A percentile compares a stretch with the other conserved stretches of the same genome.
Evolutionary conservation across 2,888 invertebrate genomes (phyloP).

Genomic region (Dasysyrphus albostriatus): DNA sequence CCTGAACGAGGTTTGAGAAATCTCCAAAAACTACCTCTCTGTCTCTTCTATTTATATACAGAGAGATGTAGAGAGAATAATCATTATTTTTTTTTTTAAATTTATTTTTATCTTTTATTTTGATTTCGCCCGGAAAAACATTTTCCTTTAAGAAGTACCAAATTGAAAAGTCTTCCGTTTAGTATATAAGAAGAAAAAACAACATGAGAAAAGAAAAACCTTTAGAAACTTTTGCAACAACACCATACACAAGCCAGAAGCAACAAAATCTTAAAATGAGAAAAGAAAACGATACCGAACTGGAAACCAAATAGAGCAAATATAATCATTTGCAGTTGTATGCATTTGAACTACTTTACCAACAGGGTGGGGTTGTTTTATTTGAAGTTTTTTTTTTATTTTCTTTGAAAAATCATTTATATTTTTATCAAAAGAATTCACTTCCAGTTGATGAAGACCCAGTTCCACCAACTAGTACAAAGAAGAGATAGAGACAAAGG

Average conservation of each 20-base stretch:
- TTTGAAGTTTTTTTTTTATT: not conserved
- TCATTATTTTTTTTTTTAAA: slow-evolving; percentile 26
- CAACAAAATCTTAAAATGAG: slow-evolving; percentile 45
- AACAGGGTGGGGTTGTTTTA: slow-evolving; percentile 6
- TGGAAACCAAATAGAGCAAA: slow-evolving; percentile 68
- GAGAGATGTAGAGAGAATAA: not conserved
- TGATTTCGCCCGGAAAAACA: slow-evolving; percentile 27
- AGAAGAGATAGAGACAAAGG: too few relatives aligned
- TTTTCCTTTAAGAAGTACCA: slow-evolving; percentile 44
- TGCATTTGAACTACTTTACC: not conserved
- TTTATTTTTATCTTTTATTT: slow-evolving; percentile 4
- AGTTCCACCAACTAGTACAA: too few relatives aligned
- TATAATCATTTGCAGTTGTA: slow-evolving; percentile 65
- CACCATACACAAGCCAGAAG: not conserved
- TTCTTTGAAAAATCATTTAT: too few relatives aligned
- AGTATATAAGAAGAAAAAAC: not conserved
- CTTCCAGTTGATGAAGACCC: too few relatives aligned
- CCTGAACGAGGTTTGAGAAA: not conserved
- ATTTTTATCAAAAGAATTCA: too few relatives aligned
- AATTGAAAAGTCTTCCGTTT: slow-evolving; percentile 60
- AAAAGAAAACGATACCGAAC: slow-evolving; percentile 59
- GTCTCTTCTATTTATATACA: not conserved
- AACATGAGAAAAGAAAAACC: not conserved
- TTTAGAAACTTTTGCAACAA: slow-evolving; percentile 41
- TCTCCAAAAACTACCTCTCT: not conserved